Percentiles rank a stretch among this genome's conserved stretches.
phyloP scores from a whole-genome alignment of 2,113 vertebrate species.

The Neolamprologus toae region DNA sequence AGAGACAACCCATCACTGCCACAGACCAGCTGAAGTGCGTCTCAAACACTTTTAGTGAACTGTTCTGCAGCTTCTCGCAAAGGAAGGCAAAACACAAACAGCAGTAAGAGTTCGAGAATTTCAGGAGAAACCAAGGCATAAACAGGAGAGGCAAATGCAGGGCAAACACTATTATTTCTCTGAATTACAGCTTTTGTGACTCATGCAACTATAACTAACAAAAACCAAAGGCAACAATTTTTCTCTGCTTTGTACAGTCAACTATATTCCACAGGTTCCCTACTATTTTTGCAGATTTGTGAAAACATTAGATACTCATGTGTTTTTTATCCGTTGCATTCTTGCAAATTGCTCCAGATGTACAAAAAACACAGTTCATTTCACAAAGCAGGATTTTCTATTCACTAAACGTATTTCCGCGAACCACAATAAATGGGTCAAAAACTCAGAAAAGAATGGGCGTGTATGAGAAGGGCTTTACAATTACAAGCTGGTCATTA shows the following conservation, averaged over 20 bases:
- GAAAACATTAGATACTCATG: background rate
- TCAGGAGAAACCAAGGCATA: conserved; percentile 4
- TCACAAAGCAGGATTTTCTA: background rate
- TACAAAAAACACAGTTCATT: background rate
- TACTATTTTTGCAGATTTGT: background rate
- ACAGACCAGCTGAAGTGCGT: background rate
- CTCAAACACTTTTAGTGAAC: background rate
- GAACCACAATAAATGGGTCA: conserved; percentile 15
- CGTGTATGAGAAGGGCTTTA: background rate
- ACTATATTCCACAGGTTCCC: background rate
- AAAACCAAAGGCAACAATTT: background rate
- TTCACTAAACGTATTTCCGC: background rate
- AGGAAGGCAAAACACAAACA: background rate
- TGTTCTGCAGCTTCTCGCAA: background rate
- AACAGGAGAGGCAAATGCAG: conserved; percentile 12
- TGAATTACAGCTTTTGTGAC: conserved; percentile 35
- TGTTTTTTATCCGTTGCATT: background rate
- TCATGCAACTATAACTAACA: conserved; percentile 3
- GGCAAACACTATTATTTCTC: conserved; percentile 5
- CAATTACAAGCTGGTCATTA: conserved; percentile 50
- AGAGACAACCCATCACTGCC: conserved; percentile 14
- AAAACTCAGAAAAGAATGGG: background rate
- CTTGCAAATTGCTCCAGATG: background rate
- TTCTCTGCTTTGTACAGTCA: background rate
- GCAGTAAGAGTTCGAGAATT: background rate